Base-by-base conservation (phyloP, 2,113 vertebrate genomes). In the Ia io region DNA sequence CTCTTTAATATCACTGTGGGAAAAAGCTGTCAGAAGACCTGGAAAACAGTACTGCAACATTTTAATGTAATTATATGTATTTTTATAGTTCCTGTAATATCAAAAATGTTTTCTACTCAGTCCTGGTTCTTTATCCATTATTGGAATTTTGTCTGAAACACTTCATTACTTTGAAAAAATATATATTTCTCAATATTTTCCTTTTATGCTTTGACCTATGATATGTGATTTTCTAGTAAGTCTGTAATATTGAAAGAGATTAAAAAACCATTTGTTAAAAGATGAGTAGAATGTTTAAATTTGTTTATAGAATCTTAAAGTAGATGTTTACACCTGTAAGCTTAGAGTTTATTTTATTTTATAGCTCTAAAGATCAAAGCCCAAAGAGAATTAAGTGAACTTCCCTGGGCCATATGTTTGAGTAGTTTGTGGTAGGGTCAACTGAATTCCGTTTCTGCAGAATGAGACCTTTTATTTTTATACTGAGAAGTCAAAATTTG, bases 181-280 rank as follows among this genome's bases (percentile, higher is more conserved):
- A 35, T 83, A 0, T 40, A 59, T 93, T 94, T 94, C 20, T 91
- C 25, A 91, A 2, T 93, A 49, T 88, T 93, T 95, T 25, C 30
- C 28, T 63, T 76, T 37, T 18, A 10, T 80, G 12, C 28, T 90
- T 80, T 86, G 25, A 32, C 47, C 22, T 94, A 1, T 91, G 63
- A 67, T 84, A 0, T 90, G 63, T 65, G 59, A 32, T 70, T 92
- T 92, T 84, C 76, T 90, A 92, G 4, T 63, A 88, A 93, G 76
- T 69, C 61, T 92, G 0, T 87, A 16, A 37, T 92, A 79, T 35
- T 95, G 59, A 82, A 95, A 11, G 40, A 89, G 44, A 92, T 76
- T 88, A 37, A 83, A 83, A 88, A 90, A 56, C 56, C 20, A 37
- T 84, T 88, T 91, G n/a, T 84, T 97, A 73, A 65, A 92, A 94